A percentile compares a stretch with the other conserved stretches of the same genome.
phyloP scores from a whole-genome alignment of 2,888 invertebrate species.

The Volucella zonaria region DNA sequence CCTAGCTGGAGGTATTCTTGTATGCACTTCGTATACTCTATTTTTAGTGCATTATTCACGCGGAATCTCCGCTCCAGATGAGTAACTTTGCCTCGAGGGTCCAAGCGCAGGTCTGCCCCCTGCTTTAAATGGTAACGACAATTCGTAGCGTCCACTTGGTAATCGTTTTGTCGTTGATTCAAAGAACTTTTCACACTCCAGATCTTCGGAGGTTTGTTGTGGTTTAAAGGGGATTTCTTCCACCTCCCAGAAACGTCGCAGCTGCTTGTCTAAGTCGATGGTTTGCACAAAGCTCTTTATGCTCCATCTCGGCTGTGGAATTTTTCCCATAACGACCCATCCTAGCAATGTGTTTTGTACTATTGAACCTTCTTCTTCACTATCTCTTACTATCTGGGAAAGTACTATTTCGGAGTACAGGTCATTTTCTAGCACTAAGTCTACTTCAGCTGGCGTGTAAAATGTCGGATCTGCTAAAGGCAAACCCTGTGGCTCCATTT shows the following conservation, averaged over 20 bases:
- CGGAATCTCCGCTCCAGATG: not conserved
- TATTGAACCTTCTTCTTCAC: not conserved
- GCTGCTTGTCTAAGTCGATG: not conserved
- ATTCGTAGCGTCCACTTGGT: not conserved
- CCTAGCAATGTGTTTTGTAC: conserved; percentile 2
- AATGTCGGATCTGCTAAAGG: not conserved
- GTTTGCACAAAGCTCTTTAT: not conserved
- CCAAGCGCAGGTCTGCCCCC: no score
- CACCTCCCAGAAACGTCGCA: not conserved
- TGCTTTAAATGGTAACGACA: no score
- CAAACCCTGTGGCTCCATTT: not conserved
- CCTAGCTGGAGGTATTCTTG: not conserved
- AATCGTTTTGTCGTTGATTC: not conserved
- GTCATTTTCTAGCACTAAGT: not conserved
- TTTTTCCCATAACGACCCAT: not conserved
- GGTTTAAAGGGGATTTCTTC: not conserved
- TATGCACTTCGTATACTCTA: not conserved
- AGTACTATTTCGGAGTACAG: not conserved
- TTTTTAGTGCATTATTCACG: not conserved
- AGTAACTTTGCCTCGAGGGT: not conserved
- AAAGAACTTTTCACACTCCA: not conserved
- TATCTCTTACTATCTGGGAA: not conserved
- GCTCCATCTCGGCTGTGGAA: not conserved
- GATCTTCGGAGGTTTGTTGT: not conserved
- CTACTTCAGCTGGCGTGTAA: not conserved